Conservation (phyloP, 2,888 invertebrate genomes). For the Rhaphigaster nebulosa region DNA sequence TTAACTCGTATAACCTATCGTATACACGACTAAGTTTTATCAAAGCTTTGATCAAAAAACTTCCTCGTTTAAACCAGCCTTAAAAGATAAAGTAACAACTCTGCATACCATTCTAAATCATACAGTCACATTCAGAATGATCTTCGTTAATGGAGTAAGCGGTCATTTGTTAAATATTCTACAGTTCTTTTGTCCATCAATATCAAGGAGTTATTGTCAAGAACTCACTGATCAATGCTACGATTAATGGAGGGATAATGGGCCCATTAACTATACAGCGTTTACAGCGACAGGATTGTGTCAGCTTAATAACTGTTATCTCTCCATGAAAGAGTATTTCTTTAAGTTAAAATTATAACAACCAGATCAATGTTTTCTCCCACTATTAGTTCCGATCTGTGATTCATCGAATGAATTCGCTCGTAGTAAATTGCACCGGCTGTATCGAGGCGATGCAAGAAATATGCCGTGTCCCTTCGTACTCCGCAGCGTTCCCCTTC, state of each 20-base stretch:
- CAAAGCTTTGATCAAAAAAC: too few relatives aligned
- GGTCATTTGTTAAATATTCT: not conserved
- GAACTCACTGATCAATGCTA: not conserved
- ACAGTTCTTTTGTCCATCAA: not conserved
- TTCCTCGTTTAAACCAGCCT: too few relatives aligned
- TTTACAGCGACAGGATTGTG: not conserved
- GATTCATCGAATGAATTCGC: not conserved
- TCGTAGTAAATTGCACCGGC: not conserved
- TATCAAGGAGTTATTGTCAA: not conserved
- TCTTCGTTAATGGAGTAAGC: too few relatives aligned
- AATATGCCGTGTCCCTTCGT: not conserved
- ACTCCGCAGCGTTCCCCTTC: not conserved
- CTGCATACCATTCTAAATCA: too few relatives aligned
- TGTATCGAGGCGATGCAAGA: not conserved
- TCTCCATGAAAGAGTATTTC: not conserved
- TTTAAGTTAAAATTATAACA: not conserved
- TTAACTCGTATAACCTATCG: too few relatives aligned
- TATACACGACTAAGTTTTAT: too few relatives aligned
- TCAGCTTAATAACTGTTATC: conserved; percentile 8
- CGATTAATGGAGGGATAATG: conserved; percentile 27
- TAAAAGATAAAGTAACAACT: too few relatives aligned
- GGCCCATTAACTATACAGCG: not conserved
- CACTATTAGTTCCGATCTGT: too few relatives aligned
- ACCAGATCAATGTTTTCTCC: not conserved
- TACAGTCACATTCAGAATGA: too few relatives aligned